Conservation (phyloP, 2,113 vertebrate genomes). For the Urocitellus parryii region DNA sequence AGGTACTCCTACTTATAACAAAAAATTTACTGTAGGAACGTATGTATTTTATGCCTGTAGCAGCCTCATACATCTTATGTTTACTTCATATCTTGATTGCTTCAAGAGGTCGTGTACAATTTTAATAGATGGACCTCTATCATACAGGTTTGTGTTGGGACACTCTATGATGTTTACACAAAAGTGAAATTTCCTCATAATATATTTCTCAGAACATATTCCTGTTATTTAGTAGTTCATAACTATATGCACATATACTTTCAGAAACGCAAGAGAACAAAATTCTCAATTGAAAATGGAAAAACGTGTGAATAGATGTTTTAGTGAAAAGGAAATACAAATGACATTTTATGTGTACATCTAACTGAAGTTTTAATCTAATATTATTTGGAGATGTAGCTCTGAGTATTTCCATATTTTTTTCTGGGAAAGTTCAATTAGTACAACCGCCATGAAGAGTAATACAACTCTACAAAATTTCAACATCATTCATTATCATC, state of each 20-base stretch:
- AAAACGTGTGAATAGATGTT: background rate
- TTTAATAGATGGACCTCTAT: background rate
- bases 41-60: too few relatives aligned
- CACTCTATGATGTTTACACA: too few relatives aligned
- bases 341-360: background rate
- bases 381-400: background rate
- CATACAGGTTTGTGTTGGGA: background rate
- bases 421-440: background rate
- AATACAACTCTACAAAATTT: background rate
- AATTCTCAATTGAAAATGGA: background rate
- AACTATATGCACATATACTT: background rate
- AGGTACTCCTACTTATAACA: background rate
- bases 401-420: background rate
- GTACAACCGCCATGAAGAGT: background rate
- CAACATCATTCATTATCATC: background rate
- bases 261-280: background rate
- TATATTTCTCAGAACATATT: background rate
- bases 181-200: background rate
- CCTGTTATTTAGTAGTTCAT: accelerated
- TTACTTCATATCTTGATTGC: background rate
- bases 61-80: background rate
- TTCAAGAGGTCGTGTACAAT: background rate
- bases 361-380: background rate
- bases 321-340: background rate
- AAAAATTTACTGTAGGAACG: background rate